Conservation (phyloP, 2,888 invertebrate species). For the Harpagoxenus sublaevis region DNA sequence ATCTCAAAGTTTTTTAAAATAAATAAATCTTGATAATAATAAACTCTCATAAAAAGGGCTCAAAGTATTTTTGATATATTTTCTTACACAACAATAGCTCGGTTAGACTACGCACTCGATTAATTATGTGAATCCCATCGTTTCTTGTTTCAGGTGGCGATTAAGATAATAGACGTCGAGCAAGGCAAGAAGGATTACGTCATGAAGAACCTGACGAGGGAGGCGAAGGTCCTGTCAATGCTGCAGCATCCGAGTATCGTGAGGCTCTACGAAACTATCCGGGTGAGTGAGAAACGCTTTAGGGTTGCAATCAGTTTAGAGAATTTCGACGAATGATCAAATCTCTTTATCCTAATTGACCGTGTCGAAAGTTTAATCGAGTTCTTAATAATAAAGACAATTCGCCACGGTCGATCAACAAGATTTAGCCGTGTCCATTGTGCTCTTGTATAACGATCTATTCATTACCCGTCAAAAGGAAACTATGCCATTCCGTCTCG, state of each 20-base stretch:
- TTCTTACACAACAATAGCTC: background rate
- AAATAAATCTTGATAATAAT: background rate
- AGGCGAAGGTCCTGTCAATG: conserved; percentile 91
- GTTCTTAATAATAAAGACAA: conserved; percentile 45
- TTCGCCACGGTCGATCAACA: conserved; percentile 26
- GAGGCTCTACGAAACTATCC: conserved; percentile 91
- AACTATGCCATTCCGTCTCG: conserved; percentile 28
- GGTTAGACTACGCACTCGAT: background rate
- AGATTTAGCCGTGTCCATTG: conserved; percentile 7
- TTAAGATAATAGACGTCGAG: conserved; percentile 91
- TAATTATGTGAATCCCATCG: conserved; percentile 26
- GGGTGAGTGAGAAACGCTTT: conserved; percentile 85
- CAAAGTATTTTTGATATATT: background rate
- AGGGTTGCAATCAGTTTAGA: conserved; percentile 13
- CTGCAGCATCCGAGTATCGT: conserved; percentile 92
- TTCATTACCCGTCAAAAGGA: conserved; percentile 25
- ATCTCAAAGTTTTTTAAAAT: background rate
- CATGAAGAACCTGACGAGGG: conserved; percentile 90
- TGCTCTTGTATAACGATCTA: conserved; percentile 40
- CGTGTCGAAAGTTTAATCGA: conserved; percentile 48
- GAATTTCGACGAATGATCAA: conserved; percentile 49
- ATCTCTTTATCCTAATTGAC: conserved; percentile 48
- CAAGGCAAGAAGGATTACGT: conserved; percentile 92
- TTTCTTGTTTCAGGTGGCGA: conserved; percentile 89
- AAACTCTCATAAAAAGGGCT: background rate